phyloP scores from a whole-genome alignment of 1,140 invertebrate genomes.

The Drosophila paulistorum region DNA sequence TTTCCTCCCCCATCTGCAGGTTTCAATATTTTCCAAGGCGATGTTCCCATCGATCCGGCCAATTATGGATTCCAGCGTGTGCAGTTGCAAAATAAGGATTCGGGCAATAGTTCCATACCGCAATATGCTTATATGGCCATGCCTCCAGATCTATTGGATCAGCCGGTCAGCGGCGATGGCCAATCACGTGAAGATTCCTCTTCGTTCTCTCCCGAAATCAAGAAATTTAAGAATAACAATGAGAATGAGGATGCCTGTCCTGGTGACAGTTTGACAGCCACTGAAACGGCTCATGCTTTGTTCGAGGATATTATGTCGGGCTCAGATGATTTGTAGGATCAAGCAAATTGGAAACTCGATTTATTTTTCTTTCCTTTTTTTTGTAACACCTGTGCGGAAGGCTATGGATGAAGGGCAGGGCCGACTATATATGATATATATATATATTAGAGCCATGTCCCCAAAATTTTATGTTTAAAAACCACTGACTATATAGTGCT shows the following conservation, averaged over 20 bases:
- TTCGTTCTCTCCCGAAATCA: constrained; percentile 4
- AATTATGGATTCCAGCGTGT: constrained; percentile 35
- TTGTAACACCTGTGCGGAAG: constrained; percentile 9
- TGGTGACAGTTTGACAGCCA: constrained; percentile 45
- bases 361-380: constrained; percentile 8
- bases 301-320: constrained; percentile 68
- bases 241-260: constrained; percentile 38
- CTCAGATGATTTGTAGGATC: constrained; percentile 51
- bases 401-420: neutral
- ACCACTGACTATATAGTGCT: too few relatives aligned
- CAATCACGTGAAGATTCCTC: constrained; percentile 5
- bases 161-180: neutral
- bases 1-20: constrained; percentile 32
- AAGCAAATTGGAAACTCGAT: neutral
- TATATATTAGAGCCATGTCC: too few relatives aligned
- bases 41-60: constrained; percentile 47
- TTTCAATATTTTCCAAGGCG: constrained; percentile 57
- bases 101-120: constrained; percentile 32
- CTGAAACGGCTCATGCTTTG: constrained; percentile 48
- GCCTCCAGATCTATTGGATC: neutral
- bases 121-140: constrained; percentile 47
- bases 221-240: constrained; percentile 48
- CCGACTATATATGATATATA: neutral
- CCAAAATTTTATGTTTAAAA: too few relatives aligned
- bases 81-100: constrained; percentile 38